Conservation (phyloP, 92 coral and sea anemone genomes). For the Porites rus region DNA sequence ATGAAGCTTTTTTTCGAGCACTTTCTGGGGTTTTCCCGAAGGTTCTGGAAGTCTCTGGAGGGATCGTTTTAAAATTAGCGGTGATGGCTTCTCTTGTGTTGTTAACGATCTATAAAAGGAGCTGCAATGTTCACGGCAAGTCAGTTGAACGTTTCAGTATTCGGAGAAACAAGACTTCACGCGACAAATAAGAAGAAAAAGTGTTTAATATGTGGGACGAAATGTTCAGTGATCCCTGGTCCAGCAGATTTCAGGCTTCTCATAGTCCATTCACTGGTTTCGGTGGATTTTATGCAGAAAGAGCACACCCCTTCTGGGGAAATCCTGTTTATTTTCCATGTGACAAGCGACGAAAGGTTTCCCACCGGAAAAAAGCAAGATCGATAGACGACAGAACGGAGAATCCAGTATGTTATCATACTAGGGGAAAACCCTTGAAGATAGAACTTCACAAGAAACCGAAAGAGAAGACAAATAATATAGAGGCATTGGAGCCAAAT, state of each 20-base stretch:
- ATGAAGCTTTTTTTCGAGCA: not conserved
- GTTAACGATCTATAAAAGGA: constrained; percentile 8
- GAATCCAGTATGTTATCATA: not conserved
- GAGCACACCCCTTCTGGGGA: constrained; percentile 12
- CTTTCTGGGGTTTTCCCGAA: constrained; percentile 49
- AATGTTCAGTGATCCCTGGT: constrained; percentile 19
- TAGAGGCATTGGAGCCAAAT: constrained; percentile 6
- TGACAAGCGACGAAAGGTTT: constrained; percentile 18
- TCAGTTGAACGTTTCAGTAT: not conserved
- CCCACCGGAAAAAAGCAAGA: constrained; percentile 28
- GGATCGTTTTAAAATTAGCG: constrained; percentile 2
- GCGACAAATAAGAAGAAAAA: not conserved
- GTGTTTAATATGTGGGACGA: constrained; percentile 9
- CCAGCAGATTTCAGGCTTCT: not conserved
- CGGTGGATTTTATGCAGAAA: constrained; percentile 27
- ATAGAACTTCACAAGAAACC: not conserved
- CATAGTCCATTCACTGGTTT: constrained; percentile 2
- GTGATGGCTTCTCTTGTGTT: not conserved
- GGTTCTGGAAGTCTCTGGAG: not conserved
- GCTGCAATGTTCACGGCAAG: not conserved
- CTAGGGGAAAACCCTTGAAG: constrained; percentile 37
- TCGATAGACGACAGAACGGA: not conserved
- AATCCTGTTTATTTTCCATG: constrained; percentile 25
- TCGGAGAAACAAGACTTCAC: too few relatives aligned
- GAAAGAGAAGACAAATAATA: not conserved